A percentile compares a stretch with the other conserved stretches of the same genome.
phyloP scores from a whole-genome alignment of 2,797 vertebrate genomes.

The Danio albolineatus region DNA sequence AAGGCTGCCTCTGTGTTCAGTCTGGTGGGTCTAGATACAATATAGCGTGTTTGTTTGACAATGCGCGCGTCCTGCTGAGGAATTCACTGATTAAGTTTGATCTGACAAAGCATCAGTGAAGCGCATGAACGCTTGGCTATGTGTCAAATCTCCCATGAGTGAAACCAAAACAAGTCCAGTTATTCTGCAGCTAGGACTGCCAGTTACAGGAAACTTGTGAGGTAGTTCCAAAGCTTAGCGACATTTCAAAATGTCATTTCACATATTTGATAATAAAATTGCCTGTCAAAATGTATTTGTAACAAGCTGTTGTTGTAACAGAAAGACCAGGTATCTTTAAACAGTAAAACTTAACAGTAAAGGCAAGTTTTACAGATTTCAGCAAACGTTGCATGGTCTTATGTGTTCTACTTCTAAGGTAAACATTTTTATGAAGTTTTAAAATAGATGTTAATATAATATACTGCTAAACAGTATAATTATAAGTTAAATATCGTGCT shows the following conservation, averaged over 20 bases:
- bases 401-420: neutral
- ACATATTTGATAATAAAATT: neutral
- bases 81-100: conserved; percentile 85
- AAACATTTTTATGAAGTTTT: conserved; percentile 2
- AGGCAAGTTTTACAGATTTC: neutral
- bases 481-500: conserved; percentile 36
- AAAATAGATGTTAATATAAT: conserved; percentile 27
- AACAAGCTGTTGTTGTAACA: neutral
- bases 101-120: conserved; percentile 82
- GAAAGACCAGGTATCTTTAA: neutral
- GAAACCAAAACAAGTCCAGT: conserved; percentile 74
- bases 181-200: conserved; percentile 60
- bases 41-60: conserved; percentile 74
- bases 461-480: conserved; percentile 39
- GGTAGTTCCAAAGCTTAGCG: neutral
- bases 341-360: neutral
- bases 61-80: conserved; percentile 80
- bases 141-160: conserved; percentile 75
- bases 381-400: neutral
- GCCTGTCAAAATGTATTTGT: neutral
- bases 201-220: conserved; percentile 8
- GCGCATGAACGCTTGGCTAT: conserved; percentile 81
- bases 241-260: neutral
- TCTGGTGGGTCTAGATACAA: conserved; percentile 38
- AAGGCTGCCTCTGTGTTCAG: conserved; percentile 54